These are phyloP conservation scores for Tetrapedia diversipes DNA, from an alignment of 2,888 invertebrate genomes.

Conservation along the genomic window DNA sequence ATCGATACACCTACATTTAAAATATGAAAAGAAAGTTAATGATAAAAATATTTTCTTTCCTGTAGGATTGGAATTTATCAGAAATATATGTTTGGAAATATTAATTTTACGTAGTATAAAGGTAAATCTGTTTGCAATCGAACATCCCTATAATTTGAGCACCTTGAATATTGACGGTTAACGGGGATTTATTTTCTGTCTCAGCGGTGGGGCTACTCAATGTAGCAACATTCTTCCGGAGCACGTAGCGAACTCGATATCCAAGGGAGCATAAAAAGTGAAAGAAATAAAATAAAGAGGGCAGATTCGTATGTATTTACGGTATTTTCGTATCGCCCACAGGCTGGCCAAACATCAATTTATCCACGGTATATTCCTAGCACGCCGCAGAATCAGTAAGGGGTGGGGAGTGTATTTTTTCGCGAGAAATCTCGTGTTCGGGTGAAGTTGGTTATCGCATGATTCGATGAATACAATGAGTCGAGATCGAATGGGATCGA, in stretches of 20 bases:
- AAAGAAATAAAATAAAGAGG: constrained; percentile 30
- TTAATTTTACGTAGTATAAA: no score
- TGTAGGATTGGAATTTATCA: no score
- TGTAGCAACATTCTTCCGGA: constrained; percentile 20
- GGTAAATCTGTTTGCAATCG: no score
- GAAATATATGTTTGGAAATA: no score
- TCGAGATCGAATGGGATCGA: constrained; percentile 33
- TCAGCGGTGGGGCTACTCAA: constrained; percentile 1
- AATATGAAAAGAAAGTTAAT: no score
- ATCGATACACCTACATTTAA: no score
- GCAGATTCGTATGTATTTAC: constrained; percentile 33
- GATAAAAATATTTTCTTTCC: no score
- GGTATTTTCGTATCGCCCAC: constrained; percentile 41
- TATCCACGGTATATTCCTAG: constrained; percentile 56
- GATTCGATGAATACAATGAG: constrained; percentile 60
- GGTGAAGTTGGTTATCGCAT: constrained; percentile 66
- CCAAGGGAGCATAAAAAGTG: neutral
- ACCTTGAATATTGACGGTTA: neutral
- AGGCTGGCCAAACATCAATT: constrained; percentile 55
- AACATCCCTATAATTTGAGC: no score
- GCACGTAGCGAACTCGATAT: constrained; percentile 31
- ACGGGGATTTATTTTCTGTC: neutral
- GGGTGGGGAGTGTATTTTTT: constrained; percentile 72
- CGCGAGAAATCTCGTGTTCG: constrained; percentile 73
- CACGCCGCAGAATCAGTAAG: constrained; percentile 69